phyloP scores from a whole-genome alignment of 2,113 vertebrate species.

The Zootoca vivipara region DNA sequence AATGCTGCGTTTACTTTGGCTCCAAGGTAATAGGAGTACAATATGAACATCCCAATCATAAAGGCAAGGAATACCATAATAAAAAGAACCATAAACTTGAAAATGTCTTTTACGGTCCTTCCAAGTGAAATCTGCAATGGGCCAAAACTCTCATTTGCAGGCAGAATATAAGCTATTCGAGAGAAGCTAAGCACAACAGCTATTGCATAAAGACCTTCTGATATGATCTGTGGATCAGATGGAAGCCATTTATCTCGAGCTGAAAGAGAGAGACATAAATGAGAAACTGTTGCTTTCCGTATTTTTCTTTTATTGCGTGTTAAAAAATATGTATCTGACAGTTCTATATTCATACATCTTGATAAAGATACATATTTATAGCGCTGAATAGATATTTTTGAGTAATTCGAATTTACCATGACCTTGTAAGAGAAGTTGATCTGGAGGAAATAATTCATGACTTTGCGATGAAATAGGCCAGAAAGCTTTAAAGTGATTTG shows the following conservation, averaged over 20 bases:
- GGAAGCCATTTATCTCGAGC: slow-evolving; percentile 92
- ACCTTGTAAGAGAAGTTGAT: too few relatives aligned
- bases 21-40: slow-evolving; percentile 91
- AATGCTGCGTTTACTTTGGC: slow-evolving; percentile 90
- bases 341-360: slow-evolving; percentile 17
- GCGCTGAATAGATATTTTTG: slow-evolving; percentile 8
- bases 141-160: slow-evolving; percentile 92
- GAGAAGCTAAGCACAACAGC: slow-evolving; percentile 91
- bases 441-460: too few relatives aligned
- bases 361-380: slow-evolving; percentile 21
- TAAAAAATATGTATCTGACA: slow-evolving; percentile 20
- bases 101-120: slow-evolving; percentile 91
- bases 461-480: too few relatives aligned
- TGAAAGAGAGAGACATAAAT: slow-evolving; percentile 68
- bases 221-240: slow-evolving; percentile 92
- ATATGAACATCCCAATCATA: slow-evolving; percentile 94
- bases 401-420: neutral
- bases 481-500: too few relatives aligned
- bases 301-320: slow-evolving; percentile 4
- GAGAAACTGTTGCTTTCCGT: slow-evolving; percentile 25
- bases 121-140: slow-evolving; percentile 92
- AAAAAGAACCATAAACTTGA: slow-evolving; percentile 95
- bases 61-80: slow-evolving; percentile 94
- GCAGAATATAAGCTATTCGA: slow-evolving; percentile 89
- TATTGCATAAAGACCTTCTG: slow-evolving; percentile 90